These are phyloP conservation scores for Pyrgus malvae DNA, from an alignment of 2,888 invertebrate species.

Conservation along the genomic window DNA sequence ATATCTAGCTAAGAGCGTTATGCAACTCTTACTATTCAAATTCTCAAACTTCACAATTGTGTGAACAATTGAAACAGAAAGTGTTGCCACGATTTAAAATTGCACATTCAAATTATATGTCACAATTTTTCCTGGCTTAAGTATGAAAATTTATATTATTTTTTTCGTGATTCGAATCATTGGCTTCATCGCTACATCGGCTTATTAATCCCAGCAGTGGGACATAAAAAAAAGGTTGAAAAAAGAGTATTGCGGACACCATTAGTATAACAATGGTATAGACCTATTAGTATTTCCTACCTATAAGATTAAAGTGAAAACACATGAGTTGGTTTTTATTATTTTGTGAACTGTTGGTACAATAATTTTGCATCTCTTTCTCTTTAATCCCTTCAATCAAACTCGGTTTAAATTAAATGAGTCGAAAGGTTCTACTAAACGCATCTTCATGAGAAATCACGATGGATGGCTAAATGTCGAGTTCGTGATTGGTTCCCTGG, in stretches of 20 bases:
- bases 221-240: too few relatives aligned
- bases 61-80: conserved; percentile 12
- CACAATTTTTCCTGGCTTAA: neutral
- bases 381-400: conserved; percentile 6
- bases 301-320: too few relatives aligned
- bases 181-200: too few relatives aligned
- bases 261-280: too few relatives aligned
- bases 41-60: conserved; percentile 6
- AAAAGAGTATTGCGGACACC: too few relatives aligned
- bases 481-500: conserved; percentile 34
- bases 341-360: neutral
- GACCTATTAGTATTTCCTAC: too few relatives aligned
- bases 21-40: neutral
- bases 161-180: too few relatives aligned
- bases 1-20: neutral
- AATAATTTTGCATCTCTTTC: neutral
- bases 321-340: too few relatives aligned
- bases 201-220: too few relatives aligned
- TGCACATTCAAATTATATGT: neutral
- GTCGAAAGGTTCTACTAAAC: conserved; percentile 6
- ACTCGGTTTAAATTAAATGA: conserved; percentile 11
- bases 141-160: too few relatives aligned
- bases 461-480: conserved; percentile 32
- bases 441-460: conserved; percentile 26
- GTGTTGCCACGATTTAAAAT: neutral